Base-by-base conservation (phyloP, 2,113 vertebrate species). In the Sylvietta virens region DNA sequence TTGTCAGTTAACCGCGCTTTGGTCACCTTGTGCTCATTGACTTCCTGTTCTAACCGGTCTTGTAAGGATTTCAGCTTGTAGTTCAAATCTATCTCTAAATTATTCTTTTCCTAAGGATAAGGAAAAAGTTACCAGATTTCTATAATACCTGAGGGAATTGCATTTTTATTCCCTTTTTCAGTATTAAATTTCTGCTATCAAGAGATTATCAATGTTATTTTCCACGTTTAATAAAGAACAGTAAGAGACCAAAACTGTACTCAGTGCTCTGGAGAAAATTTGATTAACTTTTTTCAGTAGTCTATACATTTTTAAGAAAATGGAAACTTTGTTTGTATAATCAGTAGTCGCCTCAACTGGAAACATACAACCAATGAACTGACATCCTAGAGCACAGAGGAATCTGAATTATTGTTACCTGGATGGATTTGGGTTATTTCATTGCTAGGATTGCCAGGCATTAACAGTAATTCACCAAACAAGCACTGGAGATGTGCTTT, bases 71-170 rank as follows among this genome's bases (percentile, higher is more conserved):
- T 99, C 77, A 99, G 98, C 89, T 99, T 99, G 97, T 99, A 99
- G 97, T 99, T 99, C 97, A 99, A 98, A 97, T 99, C 99, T 77
- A 99, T 99, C 98, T 99, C 99, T 96, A 99, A 96, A 96, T 98
- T 99, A 98, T 99, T 99, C 97, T 99, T 99, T 96, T 99, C 99
- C 99, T 99, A 80, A 67, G 91, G 89, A 93, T 78, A 86, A 71
- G 62, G 27, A 54, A 61, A 96, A 39, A 24, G 35, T 86, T 78
- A 80, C 3, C 10, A 64, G 18, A 50, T 61, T 60, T 83, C 35
- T 39, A 0, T 22, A 77, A 28, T 23, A 62, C 26, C 57, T 65
- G 45, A 76, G 4, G 15, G 23, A 61, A 79, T 37, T 19, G 18
- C 9, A 76, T 42, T 79, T 86, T 88, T 56, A 26, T 35, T 76